Evolutionary conservation across 2,113 vertebrate genomes (phyloP).

Genomic region (Osmerus eperlanus): DNA sequence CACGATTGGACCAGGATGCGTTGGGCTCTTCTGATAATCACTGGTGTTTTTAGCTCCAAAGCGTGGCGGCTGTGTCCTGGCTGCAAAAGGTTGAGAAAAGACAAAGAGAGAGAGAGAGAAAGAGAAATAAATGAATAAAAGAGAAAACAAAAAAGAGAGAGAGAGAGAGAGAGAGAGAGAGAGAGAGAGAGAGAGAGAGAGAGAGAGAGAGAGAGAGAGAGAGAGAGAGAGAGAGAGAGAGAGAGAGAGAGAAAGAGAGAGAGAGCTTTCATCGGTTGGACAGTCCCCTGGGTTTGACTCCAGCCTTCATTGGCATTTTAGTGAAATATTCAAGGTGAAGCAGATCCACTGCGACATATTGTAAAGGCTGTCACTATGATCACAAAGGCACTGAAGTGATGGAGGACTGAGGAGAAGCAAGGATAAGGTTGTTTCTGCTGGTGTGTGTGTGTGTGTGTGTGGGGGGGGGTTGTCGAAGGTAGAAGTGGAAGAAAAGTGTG

Average conservation of each 20-base stretch:
- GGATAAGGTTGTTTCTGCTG: conserved; percentile 16
- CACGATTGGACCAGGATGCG: too few relatives aligned
- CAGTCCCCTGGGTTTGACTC: conserved; percentile 59
- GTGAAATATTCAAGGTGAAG: conserved; percentile 83
- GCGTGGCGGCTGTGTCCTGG: too few relatives aligned
- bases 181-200: conserved; percentile 15
- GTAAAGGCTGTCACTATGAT: conserved; percentile 75
- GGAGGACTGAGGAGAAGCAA: conserved; percentile 9
- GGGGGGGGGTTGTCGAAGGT: conserved; percentile 37
- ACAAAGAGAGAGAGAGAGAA: too few relatives aligned
- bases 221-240: conserved; percentile 23
- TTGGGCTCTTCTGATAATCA: too few relatives aligned
- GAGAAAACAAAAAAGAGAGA: too few relatives aligned
- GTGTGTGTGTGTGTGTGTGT: conserved; percentile 56
- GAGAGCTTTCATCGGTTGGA: conserved; percentile 39
- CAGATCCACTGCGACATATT: conserved; percentile 70
- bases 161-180: conserved; percentile 2
- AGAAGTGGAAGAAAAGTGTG: conserved; percentile 45
- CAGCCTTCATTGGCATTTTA: conserved; percentile 73
- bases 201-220: background rate
- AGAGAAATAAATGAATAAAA: too few relatives aligned
- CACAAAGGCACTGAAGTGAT: conserved; percentile 67
- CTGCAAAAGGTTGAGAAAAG: too few relatives aligned
- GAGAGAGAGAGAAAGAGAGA: background rate
- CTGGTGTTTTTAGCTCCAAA: too few relatives aligned